These are phyloP conservation scores for Glaucidium brasilianum DNA, from an alignment of 2,113 vertebrate genomes.

Conservation along the genomic window DNA sequence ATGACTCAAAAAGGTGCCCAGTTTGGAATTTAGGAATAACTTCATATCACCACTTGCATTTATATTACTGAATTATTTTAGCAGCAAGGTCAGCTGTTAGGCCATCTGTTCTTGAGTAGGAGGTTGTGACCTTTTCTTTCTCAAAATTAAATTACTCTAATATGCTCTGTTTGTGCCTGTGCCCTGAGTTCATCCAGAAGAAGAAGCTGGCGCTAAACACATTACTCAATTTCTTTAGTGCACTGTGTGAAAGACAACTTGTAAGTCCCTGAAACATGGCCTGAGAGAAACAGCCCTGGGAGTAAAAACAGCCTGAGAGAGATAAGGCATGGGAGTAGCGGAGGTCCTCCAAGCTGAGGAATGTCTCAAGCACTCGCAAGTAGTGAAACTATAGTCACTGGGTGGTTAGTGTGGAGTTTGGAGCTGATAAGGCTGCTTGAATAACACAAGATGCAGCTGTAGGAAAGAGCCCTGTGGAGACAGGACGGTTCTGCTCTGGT, in stretches of 20 bases:
- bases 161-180: not conserved
- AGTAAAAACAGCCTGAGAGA: no score
- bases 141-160: not conserved
- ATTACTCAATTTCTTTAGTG: not conserved
- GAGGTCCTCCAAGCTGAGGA: no score
- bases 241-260: not conserved
- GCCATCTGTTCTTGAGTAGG: not conserved
- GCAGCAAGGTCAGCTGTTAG: not conserved
- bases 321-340: no score
- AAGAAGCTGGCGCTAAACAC: accelerated
- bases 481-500: no score
- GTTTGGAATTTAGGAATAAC: not conserved
- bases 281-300: no score
- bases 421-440: no score
- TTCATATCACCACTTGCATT: not conserved
- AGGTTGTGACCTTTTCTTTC: not conserved
- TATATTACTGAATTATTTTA: not conserved
- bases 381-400: no score
- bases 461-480: no score
- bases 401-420: no score
- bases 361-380: no score
- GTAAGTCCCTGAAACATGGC: no score
- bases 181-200: not conserved
- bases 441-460: no score
- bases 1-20: not conserved